Evolutionary conservation across 2,888 invertebrate genomes (phyloP).

Genomic region (Leptinotarsa rubiginosa): DNA sequence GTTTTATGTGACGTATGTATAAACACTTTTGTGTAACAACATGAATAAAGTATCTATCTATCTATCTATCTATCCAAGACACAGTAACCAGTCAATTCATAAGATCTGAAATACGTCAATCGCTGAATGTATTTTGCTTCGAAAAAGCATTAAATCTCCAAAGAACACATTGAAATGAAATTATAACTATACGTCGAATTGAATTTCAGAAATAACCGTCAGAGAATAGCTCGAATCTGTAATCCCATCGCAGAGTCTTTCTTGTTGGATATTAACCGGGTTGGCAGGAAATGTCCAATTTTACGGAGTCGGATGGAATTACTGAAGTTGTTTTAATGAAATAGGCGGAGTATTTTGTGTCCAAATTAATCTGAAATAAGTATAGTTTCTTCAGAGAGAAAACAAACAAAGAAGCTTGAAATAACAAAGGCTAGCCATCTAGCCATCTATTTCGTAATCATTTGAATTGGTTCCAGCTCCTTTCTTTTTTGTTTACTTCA

Average conservation of each 20-base stretch:
- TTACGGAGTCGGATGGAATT: background rate
- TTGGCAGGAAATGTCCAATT: background rate
- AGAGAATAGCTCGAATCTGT: background rate
- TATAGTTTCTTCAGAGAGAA: background rate
- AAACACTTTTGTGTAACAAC: no score
- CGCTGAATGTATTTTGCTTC: background rate
- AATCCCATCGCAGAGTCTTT: background rate
- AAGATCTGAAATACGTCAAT: background rate
- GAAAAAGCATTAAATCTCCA: background rate
- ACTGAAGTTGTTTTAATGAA: slow-evolving; percentile 14
- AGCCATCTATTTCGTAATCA: no score
- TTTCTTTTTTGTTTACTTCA: no score
- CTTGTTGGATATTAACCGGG: background rate
- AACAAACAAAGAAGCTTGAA: background rate
- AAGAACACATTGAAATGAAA: background rate
- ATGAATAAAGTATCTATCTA: no score
- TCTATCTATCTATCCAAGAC: no score
- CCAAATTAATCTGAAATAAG: background rate
- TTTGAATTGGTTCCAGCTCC: no score
- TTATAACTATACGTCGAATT: background rate
- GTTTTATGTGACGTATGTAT: no score
- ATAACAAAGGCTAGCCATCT: no score
- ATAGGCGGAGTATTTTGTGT: slow-evolving; percentile 14
- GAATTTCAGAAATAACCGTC: background rate
- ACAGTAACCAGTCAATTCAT: no score